These are phyloP conservation scores for Trachelus tabidus DNA, from an alignment of 2,888 invertebrate genomes.

Conservation along the genomic window DNA sequence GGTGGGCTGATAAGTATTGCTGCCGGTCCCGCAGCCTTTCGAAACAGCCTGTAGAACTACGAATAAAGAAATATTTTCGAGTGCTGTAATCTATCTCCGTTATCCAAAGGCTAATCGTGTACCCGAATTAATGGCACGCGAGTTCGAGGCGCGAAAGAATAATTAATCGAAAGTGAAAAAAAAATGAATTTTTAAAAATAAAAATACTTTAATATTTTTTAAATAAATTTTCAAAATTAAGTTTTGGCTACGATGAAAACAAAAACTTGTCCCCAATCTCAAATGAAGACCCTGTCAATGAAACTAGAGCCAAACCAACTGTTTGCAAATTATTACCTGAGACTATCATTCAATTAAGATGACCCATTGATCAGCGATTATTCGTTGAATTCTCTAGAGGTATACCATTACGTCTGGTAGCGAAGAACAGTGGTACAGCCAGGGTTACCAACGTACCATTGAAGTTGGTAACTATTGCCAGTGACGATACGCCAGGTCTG, in stretches of 20 bases:
- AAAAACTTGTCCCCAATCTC: too few relatives aligned
- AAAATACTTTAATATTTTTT: too few relatives aligned
- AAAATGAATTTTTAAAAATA: too few relatives aligned
- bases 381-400: background rate
- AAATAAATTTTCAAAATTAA: too few relatives aligned
- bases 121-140: too few relatives aligned
- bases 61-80: background rate
- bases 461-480: background rate
- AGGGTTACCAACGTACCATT: background rate
- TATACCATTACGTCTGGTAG: background rate
- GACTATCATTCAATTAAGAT: background rate
- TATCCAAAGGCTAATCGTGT: too few relatives aligned
- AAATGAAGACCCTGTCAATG: too few relatives aligned
- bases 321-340: background rate
- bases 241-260: too few relatives aligned
- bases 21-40: background rate
- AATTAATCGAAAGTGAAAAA: too few relatives aligned
- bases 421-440: background rate
- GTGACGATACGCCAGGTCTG: background rate
- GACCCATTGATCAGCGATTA: background rate
- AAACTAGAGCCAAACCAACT: background rate
- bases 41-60: background rate
- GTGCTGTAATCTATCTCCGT: too few relatives aligned
- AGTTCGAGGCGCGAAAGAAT: too few relatives aligned
- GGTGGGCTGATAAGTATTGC: background rate